Evolutionary conservation across 1,140 invertebrate species (phyloP).

Genomic region (Bemisia tabaci): DNA sequence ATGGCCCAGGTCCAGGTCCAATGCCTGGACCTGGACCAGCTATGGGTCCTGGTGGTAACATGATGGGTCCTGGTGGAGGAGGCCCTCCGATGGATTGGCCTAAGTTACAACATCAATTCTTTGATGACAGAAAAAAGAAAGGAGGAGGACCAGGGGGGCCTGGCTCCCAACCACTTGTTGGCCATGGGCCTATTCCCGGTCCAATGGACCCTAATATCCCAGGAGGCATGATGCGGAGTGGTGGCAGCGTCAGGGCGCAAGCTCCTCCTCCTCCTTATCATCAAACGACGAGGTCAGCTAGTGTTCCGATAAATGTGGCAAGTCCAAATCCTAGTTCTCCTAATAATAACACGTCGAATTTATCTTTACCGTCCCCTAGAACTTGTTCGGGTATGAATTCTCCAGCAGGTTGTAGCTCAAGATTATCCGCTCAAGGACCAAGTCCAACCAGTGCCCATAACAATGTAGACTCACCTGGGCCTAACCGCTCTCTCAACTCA

Average conservation of each 20-base stretch:
- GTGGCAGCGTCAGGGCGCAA: constrained; percentile 44
- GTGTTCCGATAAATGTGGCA: constrained; percentile 63
- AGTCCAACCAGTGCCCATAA: constrained; percentile 40
- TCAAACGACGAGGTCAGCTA: constrained; percentile 64
- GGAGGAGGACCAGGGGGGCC: constrained; percentile 30
- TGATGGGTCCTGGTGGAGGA: constrained; percentile 15
- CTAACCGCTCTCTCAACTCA: constrained; percentile 34
- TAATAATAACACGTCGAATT: constrained; percentile 50
- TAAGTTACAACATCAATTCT: constrained; percentile 72
- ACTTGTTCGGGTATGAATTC: constrained; percentile 54
- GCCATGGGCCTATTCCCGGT: constrained; percentile 13
- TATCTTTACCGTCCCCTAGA: constrained; percentile 53
- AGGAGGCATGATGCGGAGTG: background rate
- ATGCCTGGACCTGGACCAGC: constrained; percentile 34
- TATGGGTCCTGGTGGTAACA: constrained; percentile 30
- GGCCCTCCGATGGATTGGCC: constrained; percentile 66
- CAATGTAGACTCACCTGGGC: constrained; percentile 36
- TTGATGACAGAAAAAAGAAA: constrained; percentile 47
- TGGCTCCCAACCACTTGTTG: constrained; percentile 31
- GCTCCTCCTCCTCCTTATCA: constrained; percentile 79
- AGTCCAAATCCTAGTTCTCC: constrained; percentile 55
- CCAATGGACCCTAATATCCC: constrained; percentile 20
- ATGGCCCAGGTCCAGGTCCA: constrained; percentile 21
- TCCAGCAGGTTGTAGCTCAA: constrained; percentile 41
- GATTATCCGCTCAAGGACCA: constrained; percentile 40